Evolutionary conservation across 2,888 invertebrate species (phyloP).

Genomic region (Timema podura): DNA sequence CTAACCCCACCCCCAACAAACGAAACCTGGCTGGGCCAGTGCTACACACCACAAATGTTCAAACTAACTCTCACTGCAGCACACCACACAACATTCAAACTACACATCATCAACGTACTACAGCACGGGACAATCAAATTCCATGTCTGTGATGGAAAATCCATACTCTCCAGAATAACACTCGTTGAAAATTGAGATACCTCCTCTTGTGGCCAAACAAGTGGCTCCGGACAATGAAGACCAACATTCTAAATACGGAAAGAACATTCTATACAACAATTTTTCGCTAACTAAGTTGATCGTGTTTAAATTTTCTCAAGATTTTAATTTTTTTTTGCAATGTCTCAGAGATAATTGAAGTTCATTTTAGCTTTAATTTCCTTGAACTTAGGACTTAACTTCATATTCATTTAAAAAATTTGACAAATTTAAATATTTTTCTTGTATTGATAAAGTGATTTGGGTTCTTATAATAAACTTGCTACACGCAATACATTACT

Average conservation of each 20-base stretch:
- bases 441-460: no score
- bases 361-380: no score
- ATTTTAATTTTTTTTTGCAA: no score
- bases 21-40: no score
- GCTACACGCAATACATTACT: background rate
- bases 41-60: background rate
- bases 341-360: no score
- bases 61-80: no score
- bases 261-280: background rate
- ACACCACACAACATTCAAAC: background rate
- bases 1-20: no score
- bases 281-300: background rate
- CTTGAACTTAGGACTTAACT: no score
- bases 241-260: background rate
- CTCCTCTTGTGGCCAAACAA: background rate
- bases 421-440: no score
- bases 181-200: background rate
- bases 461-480: no score
- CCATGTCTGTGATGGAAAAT: background rate
- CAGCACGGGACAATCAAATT: background rate
- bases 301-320: no score
- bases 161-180: background rate
- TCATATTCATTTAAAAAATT: no score
- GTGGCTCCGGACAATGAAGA: background rate
- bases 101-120: background rate